Percentiles rank a stretch among this genome's conserved stretches.
These are phyloP conservation scores for Pempheris klunzingeri DNA, from an alignment of 2,797 vertebrate genomes.

Conservation along the genomic window DNA sequence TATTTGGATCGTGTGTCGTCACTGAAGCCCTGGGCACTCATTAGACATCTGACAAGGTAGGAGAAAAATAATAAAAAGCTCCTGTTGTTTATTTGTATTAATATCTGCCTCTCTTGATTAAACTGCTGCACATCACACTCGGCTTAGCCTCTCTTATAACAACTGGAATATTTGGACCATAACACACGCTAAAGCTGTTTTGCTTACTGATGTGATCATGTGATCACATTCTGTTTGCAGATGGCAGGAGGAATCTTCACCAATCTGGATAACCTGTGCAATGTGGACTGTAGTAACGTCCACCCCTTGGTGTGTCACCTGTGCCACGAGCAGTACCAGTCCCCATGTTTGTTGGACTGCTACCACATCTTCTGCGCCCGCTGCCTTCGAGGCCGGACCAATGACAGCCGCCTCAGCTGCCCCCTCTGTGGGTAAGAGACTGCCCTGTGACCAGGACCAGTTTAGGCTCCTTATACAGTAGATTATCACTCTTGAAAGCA, in stretches of 20 bases:
- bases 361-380: constrained; percentile 94
- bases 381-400: constrained; percentile 89
- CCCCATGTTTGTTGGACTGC: constrained; percentile 93
- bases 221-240: constrained; percentile 57
- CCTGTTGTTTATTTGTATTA: not conserved
- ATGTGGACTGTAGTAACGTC: constrained; percentile 85
- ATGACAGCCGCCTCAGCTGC: constrained; percentile 88
- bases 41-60: constrained; percentile 67
- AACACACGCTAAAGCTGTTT: not conserved
- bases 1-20: constrained; percentile 45
- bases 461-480: not conserved
- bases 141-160: not conserved
- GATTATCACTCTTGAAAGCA: not conserved
- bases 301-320: constrained; percentile 93
- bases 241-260: constrained; percentile 92
- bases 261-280: constrained; percentile 82
- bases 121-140: constrained; percentile 2
- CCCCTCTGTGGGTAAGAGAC: constrained; percentile 92
- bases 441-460: constrained; percentile 20
- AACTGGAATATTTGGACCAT: not conserved
- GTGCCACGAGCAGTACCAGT: constrained; percentile 91
- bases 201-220: constrained; percentile 14
- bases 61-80: constrained; percentile 38
- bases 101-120: not conserved
- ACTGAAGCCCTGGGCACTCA: constrained; percentile 22